Conservation (phyloP, 23 tunicate genomes). For the Botrylloides violaceus region DNA sequence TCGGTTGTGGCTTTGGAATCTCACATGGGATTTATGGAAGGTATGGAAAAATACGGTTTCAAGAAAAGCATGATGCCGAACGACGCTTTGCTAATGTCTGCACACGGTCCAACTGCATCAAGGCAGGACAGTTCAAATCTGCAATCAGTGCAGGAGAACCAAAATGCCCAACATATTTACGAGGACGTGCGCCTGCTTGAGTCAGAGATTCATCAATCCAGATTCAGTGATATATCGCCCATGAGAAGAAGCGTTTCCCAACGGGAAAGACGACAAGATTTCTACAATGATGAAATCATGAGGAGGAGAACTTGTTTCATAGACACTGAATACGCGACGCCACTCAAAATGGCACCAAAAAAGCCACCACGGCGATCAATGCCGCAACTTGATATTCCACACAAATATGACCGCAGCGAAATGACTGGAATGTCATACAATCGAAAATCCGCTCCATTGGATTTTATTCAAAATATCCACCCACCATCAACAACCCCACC, state of each 20-base stretch:
- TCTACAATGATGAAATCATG: neutral
- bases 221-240: neutral
- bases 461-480: neutral
- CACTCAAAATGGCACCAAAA: neutral
- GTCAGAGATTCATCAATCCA: neutral
- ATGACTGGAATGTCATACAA: neutral
- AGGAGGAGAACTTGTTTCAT: constrained; percentile 10
- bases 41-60: constrained; percentile 11
- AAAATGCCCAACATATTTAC: constrained; percentile 6
- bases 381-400: neutral
- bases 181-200: neutral
- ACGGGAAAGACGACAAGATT: neutral
- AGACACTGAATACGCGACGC: neutral
- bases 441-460: neutral
- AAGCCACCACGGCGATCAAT: constrained; percentile 9
- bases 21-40: constrained; percentile 20
- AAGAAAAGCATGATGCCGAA: constrained; percentile 15
- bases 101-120: neutral
- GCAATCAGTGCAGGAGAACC: neutral
- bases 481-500: constrained; percentile 8
- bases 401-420: neutral
- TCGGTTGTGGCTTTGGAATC: constrained; percentile 10
- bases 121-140: neutral
- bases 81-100: constrained; percentile 2
- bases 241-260: constrained; percentile 2